A percentile compares a stretch with the other conserved stretches of the same genome.
Conservation (phyloP, 2,888 invertebrate species). For the Dryomyza anilis region DNA sequence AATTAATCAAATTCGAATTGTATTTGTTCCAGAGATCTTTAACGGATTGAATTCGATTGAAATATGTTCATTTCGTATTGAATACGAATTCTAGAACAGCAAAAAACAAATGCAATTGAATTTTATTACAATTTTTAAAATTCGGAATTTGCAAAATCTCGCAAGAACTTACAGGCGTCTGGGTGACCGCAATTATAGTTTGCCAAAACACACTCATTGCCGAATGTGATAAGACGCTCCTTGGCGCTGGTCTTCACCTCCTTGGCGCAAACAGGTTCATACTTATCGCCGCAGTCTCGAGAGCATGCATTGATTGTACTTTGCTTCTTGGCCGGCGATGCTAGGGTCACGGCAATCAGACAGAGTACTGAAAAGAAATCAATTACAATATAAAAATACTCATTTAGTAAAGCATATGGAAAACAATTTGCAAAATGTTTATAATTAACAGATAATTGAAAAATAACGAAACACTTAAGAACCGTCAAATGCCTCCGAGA, state of each 20-base stretch:
- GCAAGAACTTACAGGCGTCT: conserved; percentile 53
- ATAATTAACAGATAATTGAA: too few relatives aligned
- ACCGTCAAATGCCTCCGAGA: neutral
- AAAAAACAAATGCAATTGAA: too few relatives aligned
- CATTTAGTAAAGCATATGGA: too few relatives aligned
- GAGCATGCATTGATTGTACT: conserved; percentile 40
- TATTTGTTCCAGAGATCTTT: too few relatives aligned
- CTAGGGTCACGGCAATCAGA: conserved; percentile 44
- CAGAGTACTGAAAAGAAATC: conserved; percentile 45
- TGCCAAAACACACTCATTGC: conserved; percentile 53
- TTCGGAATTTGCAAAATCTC: neutral
- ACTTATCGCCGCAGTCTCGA: conserved; percentile 44
- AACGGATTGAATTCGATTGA: too few relatives aligned
- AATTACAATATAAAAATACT: too few relatives aligned
- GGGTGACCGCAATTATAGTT: conserved; percentile 59
- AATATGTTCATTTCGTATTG: too few relatives aligned
- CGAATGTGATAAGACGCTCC: conserved; percentile 55
- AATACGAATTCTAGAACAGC: too few relatives aligned
- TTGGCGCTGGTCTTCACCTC: conserved; percentile 51
- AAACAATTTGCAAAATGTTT: too few relatives aligned
- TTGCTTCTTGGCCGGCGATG: conserved; percentile 49
- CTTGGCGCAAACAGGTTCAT: conserved; percentile 54
- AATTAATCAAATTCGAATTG: too few relatives aligned
- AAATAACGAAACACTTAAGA: too few relatives aligned
- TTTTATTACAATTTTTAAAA: too few relatives aligned